Base-by-base conservation (phyloP, 2,888 invertebrate species). In the Drosophila helvetica region DNA sequence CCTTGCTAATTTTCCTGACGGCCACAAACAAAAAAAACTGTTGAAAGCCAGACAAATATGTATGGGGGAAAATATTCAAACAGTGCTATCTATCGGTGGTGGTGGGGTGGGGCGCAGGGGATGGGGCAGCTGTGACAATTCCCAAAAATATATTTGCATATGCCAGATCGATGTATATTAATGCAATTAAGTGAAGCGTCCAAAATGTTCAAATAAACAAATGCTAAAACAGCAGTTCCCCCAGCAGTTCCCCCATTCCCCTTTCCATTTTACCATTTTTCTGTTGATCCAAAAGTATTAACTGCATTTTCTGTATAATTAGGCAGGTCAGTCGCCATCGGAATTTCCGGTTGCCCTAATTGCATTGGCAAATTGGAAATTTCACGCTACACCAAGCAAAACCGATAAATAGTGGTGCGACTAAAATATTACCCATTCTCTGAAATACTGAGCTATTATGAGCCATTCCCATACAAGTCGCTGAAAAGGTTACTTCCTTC, bases 261-360 rank as follows among this genome's bases (percentile, higher is more conserved):
- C n/a, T n/a, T n/a, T n/a, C n/a, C n/a, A n/a, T n/a, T n/a, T n/a
- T 22, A 5, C 22, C 22, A 38, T 63, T 46, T 67, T 67, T 33
- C 19, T 12, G 38, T 12, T n/a, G 38, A 42, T 22, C 18, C 19
- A 69, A 74, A 54, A 22, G 54, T 75, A 82, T 71, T 73, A 79
- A 75, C 68, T 69, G 65, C 61, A 85, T 82, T 81, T 82, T 73
- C 62, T 77, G 86, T 64, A 65, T 82, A 79, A 82, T 87, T 85
- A 85, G 73, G n/a, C 38, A 30, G 58, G 58, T 68, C 77, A 62
- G 59, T 69, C 46, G 48, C 74, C 64, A 60, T 66, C 52, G 46
- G 42, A 52, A 63, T 65, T 62, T 73, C 74, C 81, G 68, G 54
- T 63, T 69, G 33, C 50, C 25, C 42, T 46, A 58, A 56, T 30